Base-by-base conservation (phyloP, 2,888 invertebrate species). In the Automeris io region DNA sequence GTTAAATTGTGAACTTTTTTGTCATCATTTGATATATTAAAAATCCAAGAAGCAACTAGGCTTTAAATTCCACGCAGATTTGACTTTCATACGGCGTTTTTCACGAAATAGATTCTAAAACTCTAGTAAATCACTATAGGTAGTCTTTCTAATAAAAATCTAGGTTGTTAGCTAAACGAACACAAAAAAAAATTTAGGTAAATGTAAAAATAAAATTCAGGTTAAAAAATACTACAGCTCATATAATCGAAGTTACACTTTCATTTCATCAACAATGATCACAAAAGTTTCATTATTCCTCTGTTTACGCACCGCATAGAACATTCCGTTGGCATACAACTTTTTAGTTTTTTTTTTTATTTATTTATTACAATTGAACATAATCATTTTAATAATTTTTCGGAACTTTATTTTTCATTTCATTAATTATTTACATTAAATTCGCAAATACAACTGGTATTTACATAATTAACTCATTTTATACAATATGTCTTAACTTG, bases 201-300 rank as follows among this genome's bases (percentile, higher is more conserved):
- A 38, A 25, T 34, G 36, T 40, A 32, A 36, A 61, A 72, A 70
- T 71, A 70, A 81, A 78, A 73, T 45, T 45, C 61, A 44, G 8
- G 43, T 65, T 70, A 69, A 71, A 83, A 86, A 86, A 81, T 80
- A 82, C 86, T 86, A 85, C 85, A 81, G 81, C 79, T 83, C 83
- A 82, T 86, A 77, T 85, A 85, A 81, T 83, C 76, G 68, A 83
- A 86, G 82, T 83, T 82, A 81, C 75, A 83, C 82, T 80, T 85
- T 79, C 80, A 71, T 80, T 69, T 80, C 73, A 70, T 77, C 68
- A 85, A 86, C 82, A 86, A 80, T 78, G 77, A 86, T 86, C 86
- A 86, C 86, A 83, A 78, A 77, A 69, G 72, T 77, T 79, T 71
- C 68, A 60, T 66, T 31, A 41, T 53, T 70, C 70, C 64, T 73